Conservation (phyloP, 2,113 vertebrate species). For the Tachysurus fulvidraco region DNA sequence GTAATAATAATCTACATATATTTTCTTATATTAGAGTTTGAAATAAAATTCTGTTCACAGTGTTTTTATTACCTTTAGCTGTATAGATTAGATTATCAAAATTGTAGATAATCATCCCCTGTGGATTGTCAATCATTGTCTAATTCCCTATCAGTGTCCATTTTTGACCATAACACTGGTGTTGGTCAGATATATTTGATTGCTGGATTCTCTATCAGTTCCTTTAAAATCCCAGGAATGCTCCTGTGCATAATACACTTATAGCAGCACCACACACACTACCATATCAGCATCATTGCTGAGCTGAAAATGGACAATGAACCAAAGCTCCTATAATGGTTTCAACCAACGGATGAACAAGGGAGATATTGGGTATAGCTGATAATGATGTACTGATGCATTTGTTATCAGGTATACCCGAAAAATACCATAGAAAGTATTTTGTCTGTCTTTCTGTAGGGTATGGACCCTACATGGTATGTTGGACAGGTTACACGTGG, state of each 20-base stretch:
- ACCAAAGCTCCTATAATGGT: neutral
- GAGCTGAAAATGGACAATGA: neutral
- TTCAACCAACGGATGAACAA: neutral
- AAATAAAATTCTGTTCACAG: neutral
- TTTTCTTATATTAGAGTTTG: no score
- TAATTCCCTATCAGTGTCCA: neutral
- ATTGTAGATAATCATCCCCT: neutral
- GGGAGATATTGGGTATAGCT: neutral
- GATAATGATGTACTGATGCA: neutral
- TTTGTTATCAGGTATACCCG: neutral
- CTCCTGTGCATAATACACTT: neutral
- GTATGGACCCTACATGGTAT: constrained; percentile 81
- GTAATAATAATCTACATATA: neutral
- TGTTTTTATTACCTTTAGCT: neutral
- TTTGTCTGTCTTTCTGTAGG: constrained; percentile 56
- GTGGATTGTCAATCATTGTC: neutral
- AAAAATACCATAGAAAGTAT: neutral
- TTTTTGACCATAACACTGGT: neutral
- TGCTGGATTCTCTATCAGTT: neutral
- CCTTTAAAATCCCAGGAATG: no score
- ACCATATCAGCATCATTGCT: neutral
- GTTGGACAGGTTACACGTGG: constrained; percentile 78
- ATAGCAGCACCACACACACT: neutral
- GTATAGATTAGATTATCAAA: neutral
- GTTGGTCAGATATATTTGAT: neutral